Percentiles rank a stretch among this genome's conserved stretches.
Evolutionary conservation across 1,140 invertebrate genomes (phyloP).

Genomic region (Bicyclus anynana): DNA sequence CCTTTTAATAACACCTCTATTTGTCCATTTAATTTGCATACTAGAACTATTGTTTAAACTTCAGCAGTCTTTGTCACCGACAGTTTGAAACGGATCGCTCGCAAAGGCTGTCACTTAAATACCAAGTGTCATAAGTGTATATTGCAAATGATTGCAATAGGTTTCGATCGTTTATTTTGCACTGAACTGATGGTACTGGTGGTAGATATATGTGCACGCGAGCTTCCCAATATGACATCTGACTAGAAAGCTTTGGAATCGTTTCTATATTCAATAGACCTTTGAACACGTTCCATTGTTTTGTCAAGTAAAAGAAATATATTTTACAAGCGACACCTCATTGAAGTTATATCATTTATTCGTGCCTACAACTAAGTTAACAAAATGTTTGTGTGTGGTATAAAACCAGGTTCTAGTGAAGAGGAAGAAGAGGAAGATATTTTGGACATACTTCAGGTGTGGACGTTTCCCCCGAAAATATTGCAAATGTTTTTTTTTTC

Average conservation of each 20-base stretch:
- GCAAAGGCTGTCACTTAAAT: conserved; percentile 28
- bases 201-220: conserved; percentile 8
- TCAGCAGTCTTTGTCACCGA: conserved; percentile 27
- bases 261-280: conserved; percentile 9
- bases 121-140: conserved; percentile 8
- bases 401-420: conserved; percentile 60
- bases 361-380: not conserved
- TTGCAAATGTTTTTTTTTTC: too few relatives aligned
- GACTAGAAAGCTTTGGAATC: not conserved
- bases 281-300: not conserved
- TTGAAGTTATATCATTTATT: not conserved
- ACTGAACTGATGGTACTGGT: not conserved
- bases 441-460: conserved; percentile 66
- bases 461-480: not conserved
- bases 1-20: conserved; percentile 59
- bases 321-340: too few relatives aligned
- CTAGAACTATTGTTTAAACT: conserved; percentile 48
- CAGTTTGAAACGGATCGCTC: conserved; percentile 36
- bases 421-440: conserved; percentile 69
- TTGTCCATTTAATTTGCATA: conserved; percentile 69
- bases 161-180: not conserved
- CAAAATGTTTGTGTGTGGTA: conserved; percentile 60
- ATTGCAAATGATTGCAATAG: conserved; percentile 6
- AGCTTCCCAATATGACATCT: not conserved
- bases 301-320: not conserved